A percentile compares a stretch with the other conserved stretches of the same genome.
Conservation (phyloP, 2,888 invertebrate species). For the Lomographa bimaculata region DNA sequence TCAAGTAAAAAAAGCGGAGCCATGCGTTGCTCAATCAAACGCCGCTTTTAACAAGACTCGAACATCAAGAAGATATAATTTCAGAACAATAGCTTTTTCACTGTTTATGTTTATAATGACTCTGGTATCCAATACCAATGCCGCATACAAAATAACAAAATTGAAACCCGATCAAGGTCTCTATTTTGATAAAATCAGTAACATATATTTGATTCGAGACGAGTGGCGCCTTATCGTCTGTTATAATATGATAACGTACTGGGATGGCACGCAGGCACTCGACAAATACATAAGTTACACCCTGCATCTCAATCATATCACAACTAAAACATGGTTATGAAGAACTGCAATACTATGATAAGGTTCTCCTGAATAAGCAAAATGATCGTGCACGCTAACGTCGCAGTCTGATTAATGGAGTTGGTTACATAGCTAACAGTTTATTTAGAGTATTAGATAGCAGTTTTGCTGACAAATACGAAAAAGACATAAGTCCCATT, state of each 20-base stretch:
- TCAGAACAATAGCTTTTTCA: conserved; percentile 28
- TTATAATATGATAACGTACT: conserved; percentile 23
- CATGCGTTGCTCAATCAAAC: too few relatives aligned
- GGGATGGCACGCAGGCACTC: conserved; percentile 10
- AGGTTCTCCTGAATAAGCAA: conserved; percentile 8
- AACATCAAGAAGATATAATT: neutral
- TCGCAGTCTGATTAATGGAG: conserved; percentile 21
- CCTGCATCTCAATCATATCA: conserved; percentile 1
- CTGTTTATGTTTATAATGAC: conserved; percentile 37
- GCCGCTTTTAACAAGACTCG: neutral
- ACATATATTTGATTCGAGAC: conserved; percentile 21
- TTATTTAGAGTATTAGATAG: conserved; percentile 28
- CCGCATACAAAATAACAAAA: conserved; percentile 2
- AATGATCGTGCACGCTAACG: neutral
- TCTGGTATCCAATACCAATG: neutral
- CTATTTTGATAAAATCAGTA: conserved; percentile 25
- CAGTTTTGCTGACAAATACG: conserved; percentile 23
- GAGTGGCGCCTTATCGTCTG: conserved; percentile 27
- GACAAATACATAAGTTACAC: conserved; percentile 1
- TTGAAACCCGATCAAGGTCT: conserved; percentile 7
- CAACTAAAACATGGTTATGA: conserved; percentile 13
- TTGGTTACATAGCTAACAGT: conserved; percentile 24
- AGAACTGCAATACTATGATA: conserved; percentile 22
- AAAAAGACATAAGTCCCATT: conserved; percentile 16
- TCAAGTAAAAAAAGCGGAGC: too few relatives aligned